phyloP scores from a whole-genome alignment of 2,113 vertebrate genomes.

The Rhea americana region DNA sequence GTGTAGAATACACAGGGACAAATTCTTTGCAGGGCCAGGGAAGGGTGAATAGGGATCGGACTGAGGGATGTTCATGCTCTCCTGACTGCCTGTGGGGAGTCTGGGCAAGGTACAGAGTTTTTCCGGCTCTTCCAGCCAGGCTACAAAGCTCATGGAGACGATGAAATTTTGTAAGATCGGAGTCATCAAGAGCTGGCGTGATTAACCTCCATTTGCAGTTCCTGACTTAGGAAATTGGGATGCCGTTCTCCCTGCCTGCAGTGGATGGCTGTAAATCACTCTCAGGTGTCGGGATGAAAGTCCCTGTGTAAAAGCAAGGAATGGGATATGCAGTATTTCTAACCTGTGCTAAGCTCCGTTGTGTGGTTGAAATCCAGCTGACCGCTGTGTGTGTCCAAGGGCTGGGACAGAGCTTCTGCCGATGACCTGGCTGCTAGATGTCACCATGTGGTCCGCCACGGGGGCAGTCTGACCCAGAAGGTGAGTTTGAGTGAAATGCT shows the following conservation, averaged over 20 bases:
- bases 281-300: background rate
- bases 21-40: background rate
- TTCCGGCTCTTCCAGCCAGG: background rate
- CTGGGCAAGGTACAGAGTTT: background rate
- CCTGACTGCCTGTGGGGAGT: background rate
- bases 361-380: background rate
- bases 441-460: rapidly evolving
- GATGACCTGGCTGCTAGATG: background rate
- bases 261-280: background rate
- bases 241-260: background rate
- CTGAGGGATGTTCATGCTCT: background rate
- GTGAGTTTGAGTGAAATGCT: background rate
- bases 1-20: background rate
- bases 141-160: background rate
- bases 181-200: background rate
- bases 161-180: background rate
- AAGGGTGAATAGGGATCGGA: background rate
- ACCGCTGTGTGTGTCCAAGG: background rate
- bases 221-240: background rate
- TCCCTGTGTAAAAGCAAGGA: background rate
- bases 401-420: background rate
- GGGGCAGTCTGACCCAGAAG: background rate
- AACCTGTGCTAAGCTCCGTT: background rate
- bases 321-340: background rate
- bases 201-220: background rate